These are phyloP conservation scores for Eilema caniola DNA, from an alignment of 2,888 invertebrate species.

Conservation along the genomic window DNA sequence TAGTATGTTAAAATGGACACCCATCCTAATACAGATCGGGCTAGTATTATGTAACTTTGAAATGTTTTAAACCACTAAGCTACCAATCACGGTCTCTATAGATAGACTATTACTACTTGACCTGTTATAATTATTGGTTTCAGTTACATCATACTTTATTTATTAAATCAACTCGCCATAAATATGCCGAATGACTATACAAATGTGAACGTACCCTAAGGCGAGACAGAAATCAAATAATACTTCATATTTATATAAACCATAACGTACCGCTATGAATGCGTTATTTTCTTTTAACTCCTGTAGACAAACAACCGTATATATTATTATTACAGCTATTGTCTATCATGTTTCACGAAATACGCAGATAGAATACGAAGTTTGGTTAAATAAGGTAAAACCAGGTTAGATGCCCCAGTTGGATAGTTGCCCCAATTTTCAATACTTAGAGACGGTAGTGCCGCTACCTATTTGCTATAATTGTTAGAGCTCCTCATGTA, in stretches of 20 bases:
- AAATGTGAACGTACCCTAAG: neutral
- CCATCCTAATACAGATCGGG: no score
- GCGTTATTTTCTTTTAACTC: slow-evolving; percentile 8
- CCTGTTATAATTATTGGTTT: no score
- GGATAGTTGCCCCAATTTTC: no score
- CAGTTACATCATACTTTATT: neutral
- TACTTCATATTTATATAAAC: slow-evolving; percentile 21
- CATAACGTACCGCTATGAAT: neutral
- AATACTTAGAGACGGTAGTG: no score
- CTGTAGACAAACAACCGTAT: slow-evolving; percentile 1
- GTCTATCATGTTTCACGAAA: neutral
- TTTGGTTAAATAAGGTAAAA: neutral
- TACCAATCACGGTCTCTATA: no score
- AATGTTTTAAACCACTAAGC: no score
- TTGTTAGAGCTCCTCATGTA: no score
- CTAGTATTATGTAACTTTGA: no score
- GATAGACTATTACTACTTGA: no score
- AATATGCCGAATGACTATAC: neutral
- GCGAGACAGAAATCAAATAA: slow-evolving; percentile 8
- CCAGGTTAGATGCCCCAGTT: no score
- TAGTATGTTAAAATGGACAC: no score
- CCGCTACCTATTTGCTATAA: no score
- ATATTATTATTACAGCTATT: slow-evolving; percentile 2
- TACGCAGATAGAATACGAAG: neutral
- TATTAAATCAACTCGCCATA: neutral